phyloP scores from a whole-genome alignment of 2,888 invertebrate species.

The Agapetus fuscipes region DNA sequence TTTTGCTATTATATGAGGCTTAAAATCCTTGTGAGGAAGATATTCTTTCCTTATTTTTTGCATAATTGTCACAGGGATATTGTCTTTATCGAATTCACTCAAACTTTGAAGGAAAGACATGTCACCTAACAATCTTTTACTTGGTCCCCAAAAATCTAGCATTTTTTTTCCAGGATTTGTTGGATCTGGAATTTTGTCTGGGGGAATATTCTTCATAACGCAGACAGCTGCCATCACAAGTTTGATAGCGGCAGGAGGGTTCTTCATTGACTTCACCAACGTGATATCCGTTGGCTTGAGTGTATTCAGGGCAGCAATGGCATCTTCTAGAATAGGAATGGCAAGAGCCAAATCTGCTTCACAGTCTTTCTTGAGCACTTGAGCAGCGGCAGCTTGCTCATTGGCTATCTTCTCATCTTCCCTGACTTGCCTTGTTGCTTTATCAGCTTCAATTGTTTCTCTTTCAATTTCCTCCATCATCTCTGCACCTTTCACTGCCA shows the following conservation, averaged over 20 bases:
- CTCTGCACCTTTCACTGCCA: conserved; percentile 60
- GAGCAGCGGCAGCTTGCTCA: conserved; percentile 75
- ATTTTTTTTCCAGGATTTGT: conserved; percentile 55
- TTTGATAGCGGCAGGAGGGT: conserved; percentile 73
- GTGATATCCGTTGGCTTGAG: conserved; percentile 78
- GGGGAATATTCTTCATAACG: conserved; percentile 71
- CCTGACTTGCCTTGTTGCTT: conserved; percentile 68
- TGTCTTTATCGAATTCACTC: conserved; percentile 76
- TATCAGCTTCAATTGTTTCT: conserved; percentile 68
- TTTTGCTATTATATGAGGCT: conserved; percentile 70
- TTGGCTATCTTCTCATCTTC: conserved; percentile 84
- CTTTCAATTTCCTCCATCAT: conserved; percentile 69
- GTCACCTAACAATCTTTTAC: conserved; percentile 71
- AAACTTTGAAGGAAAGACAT: conserved; percentile 67
- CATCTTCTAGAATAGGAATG: conserved; percentile 71
- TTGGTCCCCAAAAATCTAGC: conserved; percentile 78
- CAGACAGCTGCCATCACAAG: conserved; percentile 87
- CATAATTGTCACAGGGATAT: conserved; percentile 65
- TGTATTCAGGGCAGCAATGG: conserved; percentile 68
- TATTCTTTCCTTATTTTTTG: conserved; percentile 66
- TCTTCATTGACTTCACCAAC: conserved; percentile 82
- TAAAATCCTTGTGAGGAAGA: conserved; percentile 66
- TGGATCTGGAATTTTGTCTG: conserved; percentile 68
- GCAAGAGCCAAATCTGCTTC: conserved; percentile 87
- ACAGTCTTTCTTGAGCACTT: conserved; percentile 79